These are phyloP conservation scores for Oxyura jamaicensis DNA, from an alignment of 2,113 vertebrate species.

Conservation along the genomic window DNA sequence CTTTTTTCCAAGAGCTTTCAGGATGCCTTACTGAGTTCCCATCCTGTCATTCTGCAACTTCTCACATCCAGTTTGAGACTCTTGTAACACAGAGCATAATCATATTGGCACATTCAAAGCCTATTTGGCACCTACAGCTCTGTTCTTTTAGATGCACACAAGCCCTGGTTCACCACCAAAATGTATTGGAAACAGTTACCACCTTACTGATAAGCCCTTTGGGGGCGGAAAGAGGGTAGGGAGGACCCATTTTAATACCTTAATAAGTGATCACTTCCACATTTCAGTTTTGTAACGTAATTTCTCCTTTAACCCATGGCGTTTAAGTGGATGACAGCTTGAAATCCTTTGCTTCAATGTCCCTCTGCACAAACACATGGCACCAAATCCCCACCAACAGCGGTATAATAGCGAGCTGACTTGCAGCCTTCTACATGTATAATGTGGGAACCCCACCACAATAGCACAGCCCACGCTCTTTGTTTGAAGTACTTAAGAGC, in stretches of 20 bases:
- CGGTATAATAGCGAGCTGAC: background rate
- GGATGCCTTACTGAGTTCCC: background rate
- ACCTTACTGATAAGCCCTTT: rapidly evolving
- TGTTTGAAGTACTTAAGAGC: background rate
- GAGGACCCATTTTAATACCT: background rate
- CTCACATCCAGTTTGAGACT: background rate
- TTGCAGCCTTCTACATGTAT: background rate
- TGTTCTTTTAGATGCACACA: background rate
- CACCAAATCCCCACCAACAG: too few relatives aligned
- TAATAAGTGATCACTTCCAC: too few relatives aligned
- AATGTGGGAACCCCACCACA: background rate
- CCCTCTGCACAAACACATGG: too few relatives aligned
- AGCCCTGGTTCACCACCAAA: background rate
- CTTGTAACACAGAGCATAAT: background rate
- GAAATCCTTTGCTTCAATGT: background rate
- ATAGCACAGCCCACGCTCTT: background rate
- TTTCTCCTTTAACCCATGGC: background rate
- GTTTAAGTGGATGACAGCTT: background rate
- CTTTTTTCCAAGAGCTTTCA: background rate
- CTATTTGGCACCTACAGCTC: background rate
- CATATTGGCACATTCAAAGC: background rate
- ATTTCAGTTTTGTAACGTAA: background rate
- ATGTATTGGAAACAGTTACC: rapidly evolving
- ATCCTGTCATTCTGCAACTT: background rate
- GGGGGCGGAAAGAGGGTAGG: too few relatives aligned